These are phyloP conservation scores for Cynodonichthys magdalenae DNA, from an alignment of 2,797 vertebrate genomes.

Conservation along the genomic window DNA sequence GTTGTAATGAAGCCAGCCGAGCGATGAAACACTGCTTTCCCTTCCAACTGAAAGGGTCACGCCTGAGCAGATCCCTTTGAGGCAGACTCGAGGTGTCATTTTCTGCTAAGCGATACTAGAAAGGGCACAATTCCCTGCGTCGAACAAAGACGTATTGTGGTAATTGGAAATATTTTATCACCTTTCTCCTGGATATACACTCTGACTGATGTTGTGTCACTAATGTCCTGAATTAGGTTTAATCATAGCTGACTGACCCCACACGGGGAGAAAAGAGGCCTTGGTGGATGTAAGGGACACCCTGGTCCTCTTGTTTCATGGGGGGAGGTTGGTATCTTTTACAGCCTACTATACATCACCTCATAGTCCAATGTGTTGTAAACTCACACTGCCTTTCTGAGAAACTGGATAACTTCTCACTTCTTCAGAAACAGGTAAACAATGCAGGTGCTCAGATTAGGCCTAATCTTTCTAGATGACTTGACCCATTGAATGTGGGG, in stretches of 20 bases:
- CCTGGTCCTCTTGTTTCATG: constrained; percentile 60
- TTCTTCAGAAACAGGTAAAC: constrained; percentile 32
- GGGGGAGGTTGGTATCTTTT: constrained; percentile 53
- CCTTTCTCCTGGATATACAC: constrained; percentile 22
- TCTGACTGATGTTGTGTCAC: constrained; percentile 24
- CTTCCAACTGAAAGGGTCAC: constrained; percentile 41
- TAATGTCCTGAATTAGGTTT: constrained; percentile 38
- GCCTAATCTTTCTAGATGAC: constrained; percentile 17
- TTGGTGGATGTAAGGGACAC: constrained; percentile 62
- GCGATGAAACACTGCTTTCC: constrained; percentile 43
- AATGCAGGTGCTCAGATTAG: constrained; percentile 26
- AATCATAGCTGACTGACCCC: constrained; percentile 55
- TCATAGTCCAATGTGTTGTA: constrained; percentile 45
- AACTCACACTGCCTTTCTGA: constrained; percentile 56
- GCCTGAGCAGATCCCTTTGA: constrained; percentile 53
- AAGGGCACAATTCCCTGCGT: constrained; percentile 10
- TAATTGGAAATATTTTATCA: constrained; percentile 36
- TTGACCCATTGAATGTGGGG: constrained; percentile 15
- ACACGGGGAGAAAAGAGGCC: constrained; percentile 41
- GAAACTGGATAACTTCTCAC: constrained; percentile 51
- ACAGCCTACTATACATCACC: constrained; percentile 40
- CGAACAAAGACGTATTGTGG: constrained; percentile 2
- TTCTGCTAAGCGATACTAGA: constrained; percentile 30
- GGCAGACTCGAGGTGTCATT: constrained; percentile 34
- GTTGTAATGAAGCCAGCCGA: constrained; percentile 39